Percentiles rank a stretch among this genome's conserved stretches.
These are phyloP conservation scores for Scaptodrosophila lebanonensis DNA, from an alignment of 1,140 invertebrate species.

Conservation along the genomic window DNA sequence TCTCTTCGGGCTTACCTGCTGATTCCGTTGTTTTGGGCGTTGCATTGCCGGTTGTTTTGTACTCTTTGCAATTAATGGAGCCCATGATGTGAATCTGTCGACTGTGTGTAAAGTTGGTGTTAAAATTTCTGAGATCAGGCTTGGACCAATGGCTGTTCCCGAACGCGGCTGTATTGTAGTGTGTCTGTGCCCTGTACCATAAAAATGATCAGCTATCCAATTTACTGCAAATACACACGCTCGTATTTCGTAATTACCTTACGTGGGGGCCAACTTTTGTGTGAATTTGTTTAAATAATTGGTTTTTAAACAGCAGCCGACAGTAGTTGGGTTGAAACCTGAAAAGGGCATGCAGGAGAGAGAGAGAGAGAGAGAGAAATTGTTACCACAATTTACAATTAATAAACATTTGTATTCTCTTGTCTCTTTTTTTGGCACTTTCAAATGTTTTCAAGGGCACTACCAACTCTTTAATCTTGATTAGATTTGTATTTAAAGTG, in stretches of 20 bases:
- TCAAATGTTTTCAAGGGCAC: too few species aligned
- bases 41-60: conserved; percentile 56
- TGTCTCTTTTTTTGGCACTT: too few species aligned
- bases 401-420: too few species aligned
- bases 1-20: conserved; percentile 52
- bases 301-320: not conserved
- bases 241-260: not conserved
- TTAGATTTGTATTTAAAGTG: too few species aligned
- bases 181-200: too few species aligned
- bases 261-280: conserved; percentile 8
- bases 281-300: conserved; percentile 19
- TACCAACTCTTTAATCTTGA: too few species aligned
- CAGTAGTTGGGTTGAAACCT: conserved; percentile 17
- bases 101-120: not conserved
- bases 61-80: conserved; percentile 63
- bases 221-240: not conserved
- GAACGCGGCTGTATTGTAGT: too few species aligned
- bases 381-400: too few species aligned
- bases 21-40: conserved; percentile 53
- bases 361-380: conserved; percentile 1
- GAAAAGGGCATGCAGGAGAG: conserved; percentile 10
- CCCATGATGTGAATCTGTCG: conserved; percentile 45
- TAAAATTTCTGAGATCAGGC: conserved; percentile 7
- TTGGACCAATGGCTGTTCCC: too few species aligned
- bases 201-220: too few species aligned